Conservation (phyloP, 1,140 invertebrate species). For the Ericerus pela region DNA sequence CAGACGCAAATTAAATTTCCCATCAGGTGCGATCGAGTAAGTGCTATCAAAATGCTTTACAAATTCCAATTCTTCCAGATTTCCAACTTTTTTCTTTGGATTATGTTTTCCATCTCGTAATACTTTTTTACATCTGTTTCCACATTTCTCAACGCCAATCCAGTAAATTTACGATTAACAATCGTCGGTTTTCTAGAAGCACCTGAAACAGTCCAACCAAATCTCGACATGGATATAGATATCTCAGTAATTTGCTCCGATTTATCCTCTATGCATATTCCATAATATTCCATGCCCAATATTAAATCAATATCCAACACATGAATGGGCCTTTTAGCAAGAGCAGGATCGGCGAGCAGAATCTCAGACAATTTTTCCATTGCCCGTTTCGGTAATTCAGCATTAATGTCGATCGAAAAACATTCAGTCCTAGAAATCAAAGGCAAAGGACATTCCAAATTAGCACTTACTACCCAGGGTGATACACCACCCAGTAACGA, state of each 20-base stretch:
- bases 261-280: not conserved
- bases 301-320: not conserved
- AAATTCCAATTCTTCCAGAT: not conserved
- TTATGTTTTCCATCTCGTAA: not conserved
- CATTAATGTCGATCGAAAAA: not conserved
- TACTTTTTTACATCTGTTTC: not conserved
- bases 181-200: not conserved
- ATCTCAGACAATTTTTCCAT: not conserved
- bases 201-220: constrained; percentile 8
- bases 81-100: not conserved
- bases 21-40: not conserved
- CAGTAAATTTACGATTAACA: not conserved
- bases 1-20: not conserved
- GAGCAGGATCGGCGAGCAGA: constrained; percentile 4
- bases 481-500: no score
- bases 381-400: not conserved
- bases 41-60: not conserved
- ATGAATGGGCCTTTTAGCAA: not conserved
- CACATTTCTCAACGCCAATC: not conserved
- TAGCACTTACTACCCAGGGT: no score
- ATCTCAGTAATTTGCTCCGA: not conserved
- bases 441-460: no score
- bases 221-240: not conserved
- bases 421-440: not conserved
- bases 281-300: not conserved